phyloP scores from a whole-genome alignment of 2,113 vertebrate genomes.

The Scatophagus argus region DNA sequence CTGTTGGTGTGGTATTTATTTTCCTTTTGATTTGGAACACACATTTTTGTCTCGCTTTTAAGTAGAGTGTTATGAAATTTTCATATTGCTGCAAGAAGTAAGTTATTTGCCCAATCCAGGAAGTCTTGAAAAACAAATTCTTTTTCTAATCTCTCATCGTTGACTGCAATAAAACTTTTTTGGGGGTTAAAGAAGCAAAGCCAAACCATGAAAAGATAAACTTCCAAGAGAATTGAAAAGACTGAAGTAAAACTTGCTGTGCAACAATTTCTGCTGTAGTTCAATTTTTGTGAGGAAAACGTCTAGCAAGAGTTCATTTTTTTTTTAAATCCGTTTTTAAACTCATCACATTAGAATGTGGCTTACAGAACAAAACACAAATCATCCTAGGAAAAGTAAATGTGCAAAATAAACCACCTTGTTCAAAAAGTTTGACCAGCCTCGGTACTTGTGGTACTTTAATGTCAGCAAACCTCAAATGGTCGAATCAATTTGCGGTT shows the following conservation, averaged over 20 bases:
- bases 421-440: not conserved
- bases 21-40: not conserved
- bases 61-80: not conserved
- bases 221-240: no score
- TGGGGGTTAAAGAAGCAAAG: no score
- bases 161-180: not conserved
- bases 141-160: not conserved
- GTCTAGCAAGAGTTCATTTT: not conserved
- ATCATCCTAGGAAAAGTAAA: not conserved
- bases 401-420: not conserved
- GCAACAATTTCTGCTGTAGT: not conserved
- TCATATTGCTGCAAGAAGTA: not conserved
- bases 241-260: no score
- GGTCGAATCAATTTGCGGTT: not conserved
- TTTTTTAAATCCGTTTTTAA: not conserved
- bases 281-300: not conserved
- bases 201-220: no score
- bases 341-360: not conserved
- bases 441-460: not conserved
- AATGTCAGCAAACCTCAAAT: not conserved
- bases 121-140: not conserved
- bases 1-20: not conserved
- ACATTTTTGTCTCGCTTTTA: not conserved
- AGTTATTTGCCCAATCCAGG: not conserved
- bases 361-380: not conserved